Evolutionary conservation across 2,888 invertebrate species (phyloP).

Genomic region (Synanthedon vespiformis): DNA sequence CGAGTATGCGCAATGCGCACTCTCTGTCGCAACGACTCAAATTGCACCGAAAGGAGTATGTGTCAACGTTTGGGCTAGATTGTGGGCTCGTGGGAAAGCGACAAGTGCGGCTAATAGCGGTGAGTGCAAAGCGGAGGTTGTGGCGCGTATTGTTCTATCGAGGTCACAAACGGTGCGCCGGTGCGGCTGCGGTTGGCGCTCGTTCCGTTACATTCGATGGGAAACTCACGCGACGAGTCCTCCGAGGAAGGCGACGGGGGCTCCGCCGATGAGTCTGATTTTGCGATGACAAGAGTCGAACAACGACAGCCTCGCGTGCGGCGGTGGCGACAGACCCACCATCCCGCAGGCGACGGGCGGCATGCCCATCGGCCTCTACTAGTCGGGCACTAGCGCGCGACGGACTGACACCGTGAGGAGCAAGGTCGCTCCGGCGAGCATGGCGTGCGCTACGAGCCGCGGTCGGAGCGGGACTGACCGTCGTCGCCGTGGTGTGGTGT

Average conservation of each 20-base stretch:
- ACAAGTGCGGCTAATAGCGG: background rate
- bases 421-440: slow-evolving; percentile 71
- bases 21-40: too few species aligned
- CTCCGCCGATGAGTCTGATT: slow-evolving; percentile 77
- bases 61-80: background rate
- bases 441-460: slow-evolving; percentile 44
- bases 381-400: slow-evolving; percentile 38
- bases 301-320: slow-evolving; percentile 72
- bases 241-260: slow-evolving; percentile 74
- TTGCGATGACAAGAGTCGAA: slow-evolving; percentile 81
- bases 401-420: slow-evolving; percentile 23
- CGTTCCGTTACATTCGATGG: background rate
- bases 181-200: background rate
- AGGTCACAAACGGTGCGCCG: too few species aligned
- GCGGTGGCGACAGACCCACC: slow-evolving; percentile 50
- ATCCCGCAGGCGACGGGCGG: slow-evolving; percentile 49
- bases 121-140: background rate
- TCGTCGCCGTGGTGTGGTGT: slow-evolving; percentile 13
- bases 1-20: background rate
- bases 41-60: too few species aligned
- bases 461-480: slow-evolving; percentile 62
- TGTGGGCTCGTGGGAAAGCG: background rate
- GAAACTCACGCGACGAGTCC: slow-evolving; percentile 78
- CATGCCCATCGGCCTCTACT: slow-evolving; percentile 22
- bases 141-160: background rate